Evolutionary conservation across 2,113 vertebrate genomes (phyloP).

Genomic region (Scomber scombrus): DNA sequence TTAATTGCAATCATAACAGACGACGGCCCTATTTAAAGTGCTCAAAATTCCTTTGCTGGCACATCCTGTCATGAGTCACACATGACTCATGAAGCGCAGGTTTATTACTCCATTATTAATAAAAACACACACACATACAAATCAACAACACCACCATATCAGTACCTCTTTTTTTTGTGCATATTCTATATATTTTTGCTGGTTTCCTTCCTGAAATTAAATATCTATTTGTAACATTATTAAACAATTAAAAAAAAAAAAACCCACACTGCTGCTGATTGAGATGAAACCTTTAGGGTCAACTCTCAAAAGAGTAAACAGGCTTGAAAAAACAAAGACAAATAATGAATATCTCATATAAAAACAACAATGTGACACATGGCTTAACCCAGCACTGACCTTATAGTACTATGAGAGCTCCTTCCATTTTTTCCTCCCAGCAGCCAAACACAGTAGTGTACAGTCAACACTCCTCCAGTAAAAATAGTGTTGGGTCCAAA

Average conservation of each 20-base stretch:
- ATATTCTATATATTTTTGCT: neutral
- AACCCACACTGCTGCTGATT: neutral
- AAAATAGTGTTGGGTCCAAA: conserved; percentile 5
- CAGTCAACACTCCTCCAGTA: conserved; percentile 1
- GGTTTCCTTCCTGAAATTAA: neutral
- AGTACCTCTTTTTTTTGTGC: neutral
- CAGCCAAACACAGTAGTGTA: conserved; percentile 27
- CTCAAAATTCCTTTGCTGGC: neutral
- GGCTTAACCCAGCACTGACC: conserved; percentile 26
- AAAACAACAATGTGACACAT: conserved; percentile 10
- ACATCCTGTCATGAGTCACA: conserved; percentile 39
- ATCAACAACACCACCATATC: neutral
- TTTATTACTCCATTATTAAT: conserved; percentile 28
- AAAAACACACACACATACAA: neutral
- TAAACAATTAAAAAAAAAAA: too few relatives aligned
- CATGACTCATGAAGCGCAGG: conserved; percentile 6
- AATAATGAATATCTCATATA: neutral
- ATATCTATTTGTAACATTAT: neutral
- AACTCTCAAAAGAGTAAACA: neutral
- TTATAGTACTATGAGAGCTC: conserved; percentile 19
- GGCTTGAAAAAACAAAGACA: neutral
- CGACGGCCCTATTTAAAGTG: neutral
- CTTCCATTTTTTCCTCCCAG: conserved; percentile 44
- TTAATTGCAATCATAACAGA: conserved; percentile 33
- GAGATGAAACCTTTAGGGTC: neutral